A percentile compares a stretch with the other conserved stretches of the same genome.
phyloP scores from a whole-genome alignment of 2,888 invertebrate species.

The Andrena minutula region DNA sequence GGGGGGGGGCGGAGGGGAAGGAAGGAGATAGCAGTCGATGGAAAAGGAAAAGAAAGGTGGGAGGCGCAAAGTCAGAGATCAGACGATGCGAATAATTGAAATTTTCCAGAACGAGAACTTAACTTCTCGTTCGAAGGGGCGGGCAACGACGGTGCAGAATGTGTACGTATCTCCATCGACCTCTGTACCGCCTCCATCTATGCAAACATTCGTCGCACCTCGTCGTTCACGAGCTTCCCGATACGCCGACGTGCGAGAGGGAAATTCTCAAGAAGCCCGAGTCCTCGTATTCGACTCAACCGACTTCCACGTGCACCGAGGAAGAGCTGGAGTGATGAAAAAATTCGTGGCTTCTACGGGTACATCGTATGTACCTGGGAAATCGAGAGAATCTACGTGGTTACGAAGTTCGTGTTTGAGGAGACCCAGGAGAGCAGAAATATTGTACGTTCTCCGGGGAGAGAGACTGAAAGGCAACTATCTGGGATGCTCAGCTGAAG shows the following conservation, averaged over 20 bases:
- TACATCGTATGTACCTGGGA: too few relatives aligned
- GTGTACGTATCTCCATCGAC: slow-evolving; percentile 47
- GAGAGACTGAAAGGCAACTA: too few relatives aligned
- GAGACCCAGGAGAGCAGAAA: not conserved
- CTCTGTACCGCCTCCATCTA: slow-evolving; percentile 28
- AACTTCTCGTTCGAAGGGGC: slow-evolving; percentile 60
- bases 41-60: slow-evolving; percentile 25
- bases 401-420: not conserved
- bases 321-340: not conserved
- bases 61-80: slow-evolving; percentile 63
- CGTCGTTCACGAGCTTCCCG: slow-evolving; percentile 35
- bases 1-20: not conserved
- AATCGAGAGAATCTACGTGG: not conserved
- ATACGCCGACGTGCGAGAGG: slow-evolving; percentile 24
- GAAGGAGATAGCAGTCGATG: slow-evolving; percentile 19
- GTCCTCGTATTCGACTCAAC: not conserved
- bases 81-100: slow-evolving; percentile 82
- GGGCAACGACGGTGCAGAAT: slow-evolving; percentile 29
- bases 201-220: slow-evolving; percentile 49
- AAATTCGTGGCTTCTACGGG: too few relatives aligned
- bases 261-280: slow-evolving; percentile 32
- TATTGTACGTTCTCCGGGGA: too few relatives aligned
- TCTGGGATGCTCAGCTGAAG: too few relatives aligned
- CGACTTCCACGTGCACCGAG: not conserved
- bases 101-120: slow-evolving; percentile 80